These are phyloP conservation scores for Xiphophorus maculatus DNA, from an alignment of 2,113 vertebrate species.

Conservation along the genomic window DNA sequence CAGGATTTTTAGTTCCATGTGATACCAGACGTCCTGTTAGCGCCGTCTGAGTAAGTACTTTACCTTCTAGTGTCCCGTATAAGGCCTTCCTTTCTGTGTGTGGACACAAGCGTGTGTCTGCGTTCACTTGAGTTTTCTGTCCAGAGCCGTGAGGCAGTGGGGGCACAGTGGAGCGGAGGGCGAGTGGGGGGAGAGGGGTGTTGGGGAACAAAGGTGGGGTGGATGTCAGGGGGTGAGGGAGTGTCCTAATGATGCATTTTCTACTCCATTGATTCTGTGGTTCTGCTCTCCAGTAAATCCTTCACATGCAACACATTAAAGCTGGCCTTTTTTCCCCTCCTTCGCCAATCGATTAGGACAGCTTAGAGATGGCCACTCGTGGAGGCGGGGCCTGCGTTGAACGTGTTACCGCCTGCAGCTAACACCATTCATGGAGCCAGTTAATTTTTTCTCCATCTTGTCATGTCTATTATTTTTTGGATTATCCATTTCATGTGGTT, in stretches of 20 bases:
- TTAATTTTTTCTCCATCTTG: constrained; percentile 37
- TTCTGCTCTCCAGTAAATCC: constrained; percentile 82
- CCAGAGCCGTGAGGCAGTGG: constrained; percentile 13
- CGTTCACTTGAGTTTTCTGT: constrained; percentile 24
- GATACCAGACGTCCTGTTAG: not conserved
- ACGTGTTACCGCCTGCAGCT: constrained; percentile 69
- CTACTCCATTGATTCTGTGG: constrained; percentile 82
- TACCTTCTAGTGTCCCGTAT: constrained; percentile 30
- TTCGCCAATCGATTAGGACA: constrained; percentile 79
- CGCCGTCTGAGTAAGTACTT: constrained; percentile 13
- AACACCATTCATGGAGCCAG: constrained; percentile 9
- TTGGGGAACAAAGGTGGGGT: not conserved
- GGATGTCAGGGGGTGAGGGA: constrained; percentile 40
- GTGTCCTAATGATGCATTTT: constrained; percentile 83
- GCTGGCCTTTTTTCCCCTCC: constrained; percentile 74
- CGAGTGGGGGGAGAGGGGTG: constrained; percentile 13
- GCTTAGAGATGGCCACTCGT: constrained; percentile 74
- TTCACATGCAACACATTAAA: constrained; percentile 84
- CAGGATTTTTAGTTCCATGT: constrained; percentile 31
- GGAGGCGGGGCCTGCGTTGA: constrained; percentile 65
- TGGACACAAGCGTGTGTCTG: not conserved
- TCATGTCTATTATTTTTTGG: too few relatives aligned
- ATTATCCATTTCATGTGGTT: not conserved
- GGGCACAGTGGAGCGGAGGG: constrained; percentile 2
- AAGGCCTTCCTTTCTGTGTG: constrained; percentile 1